These are phyloP conservation scores for Bhutanitis thaidina DNA, from an alignment of 2,888 invertebrate genomes.

Conservation along the genomic window DNA sequence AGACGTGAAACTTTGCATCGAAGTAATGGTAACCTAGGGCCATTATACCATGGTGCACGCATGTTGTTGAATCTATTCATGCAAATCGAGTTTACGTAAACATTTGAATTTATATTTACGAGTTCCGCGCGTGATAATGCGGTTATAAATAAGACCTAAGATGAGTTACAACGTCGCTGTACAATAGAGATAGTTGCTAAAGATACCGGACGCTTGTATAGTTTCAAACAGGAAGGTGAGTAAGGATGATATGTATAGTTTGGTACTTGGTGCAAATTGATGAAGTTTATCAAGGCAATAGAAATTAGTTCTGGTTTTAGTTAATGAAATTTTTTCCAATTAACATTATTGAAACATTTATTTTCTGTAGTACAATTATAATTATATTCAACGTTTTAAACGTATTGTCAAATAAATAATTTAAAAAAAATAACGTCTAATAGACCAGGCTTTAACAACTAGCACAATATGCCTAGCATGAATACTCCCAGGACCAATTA, in stretches of 20 bases:
- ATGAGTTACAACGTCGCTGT: constrained; percentile 32
- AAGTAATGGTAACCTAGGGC: not conserved
- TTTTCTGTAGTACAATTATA: too few relatives aligned
- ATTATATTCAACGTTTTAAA: too few relatives aligned
- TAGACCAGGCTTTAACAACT: too few relatives aligned
- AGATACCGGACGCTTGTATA: constrained; percentile 10
- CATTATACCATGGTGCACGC: constrained; percentile 23
- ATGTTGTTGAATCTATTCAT: constrained; percentile 17
- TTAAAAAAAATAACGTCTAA: too few relatives aligned
- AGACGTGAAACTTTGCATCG: not conserved
- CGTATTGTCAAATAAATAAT: too few relatives aligned
- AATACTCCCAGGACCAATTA: too few relatives aligned
- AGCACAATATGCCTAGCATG: too few relatives aligned
- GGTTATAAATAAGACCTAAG: constrained; percentile 40
- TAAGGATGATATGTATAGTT: not conserved
- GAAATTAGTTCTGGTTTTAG: too few relatives aligned
- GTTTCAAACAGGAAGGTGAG: not conserved
- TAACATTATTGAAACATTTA: too few relatives aligned
- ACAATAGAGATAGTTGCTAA: constrained; percentile 40
- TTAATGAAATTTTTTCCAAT: too few relatives aligned
- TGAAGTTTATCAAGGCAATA: not conserved
- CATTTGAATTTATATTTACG: constrained; percentile 25
- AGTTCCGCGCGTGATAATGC: constrained; percentile 41
- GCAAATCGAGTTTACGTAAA: constrained; percentile 22
- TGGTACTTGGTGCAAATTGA: not conserved